Percentiles rank a stretch among this genome's conserved stretches.
These are phyloP conservation scores for Rostratula benghalensis DNA, from an alignment of 2,113 vertebrate genomes.

Conservation along the genomic window DNA sequence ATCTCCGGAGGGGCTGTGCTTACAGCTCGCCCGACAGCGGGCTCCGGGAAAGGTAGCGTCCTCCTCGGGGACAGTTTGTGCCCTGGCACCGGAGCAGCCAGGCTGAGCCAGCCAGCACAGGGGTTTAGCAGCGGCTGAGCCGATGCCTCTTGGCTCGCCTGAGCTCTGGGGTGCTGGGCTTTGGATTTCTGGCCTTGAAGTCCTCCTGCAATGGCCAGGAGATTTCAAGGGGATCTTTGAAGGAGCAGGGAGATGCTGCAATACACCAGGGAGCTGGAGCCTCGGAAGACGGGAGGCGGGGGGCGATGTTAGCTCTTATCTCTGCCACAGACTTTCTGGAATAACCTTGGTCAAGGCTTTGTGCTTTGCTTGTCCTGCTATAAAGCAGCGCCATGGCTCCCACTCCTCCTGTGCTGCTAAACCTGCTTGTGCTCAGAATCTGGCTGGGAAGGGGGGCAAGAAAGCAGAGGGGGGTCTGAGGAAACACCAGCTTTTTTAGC, in stretches of 20 bases:
- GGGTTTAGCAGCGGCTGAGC: not conserved
- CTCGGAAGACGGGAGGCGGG: not conserved
- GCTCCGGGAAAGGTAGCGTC: not conserved
- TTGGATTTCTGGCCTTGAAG: not conserved
- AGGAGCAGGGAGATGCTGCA: not conserved
- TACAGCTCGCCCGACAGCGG: not conserved
- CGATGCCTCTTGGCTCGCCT: not conserved
- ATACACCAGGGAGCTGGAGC: not conserved
- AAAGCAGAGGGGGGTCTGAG: not conserved
- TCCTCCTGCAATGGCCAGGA: not conserved
- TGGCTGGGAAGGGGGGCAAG: not conserved
- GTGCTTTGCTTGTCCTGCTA: not conserved
- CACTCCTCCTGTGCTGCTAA: not conserved
- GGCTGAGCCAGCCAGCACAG: not conserved
- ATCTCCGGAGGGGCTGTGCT: not conserved
- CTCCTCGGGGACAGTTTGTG: not conserved
- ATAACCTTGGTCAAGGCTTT: constrained; percentile 27
- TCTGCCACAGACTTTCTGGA: not conserved
- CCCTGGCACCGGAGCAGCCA: not conserved
- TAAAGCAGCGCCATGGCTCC: not conserved
- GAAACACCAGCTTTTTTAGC: not conserved
- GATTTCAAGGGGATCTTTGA: not conserved
- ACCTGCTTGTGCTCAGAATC: not conserved
- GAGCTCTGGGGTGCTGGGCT: not conserved
- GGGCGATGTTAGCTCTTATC: not conserved